phyloP scores from a whole-genome alignment of 2,888 invertebrate genomes.

The Laothoe populi region DNA sequence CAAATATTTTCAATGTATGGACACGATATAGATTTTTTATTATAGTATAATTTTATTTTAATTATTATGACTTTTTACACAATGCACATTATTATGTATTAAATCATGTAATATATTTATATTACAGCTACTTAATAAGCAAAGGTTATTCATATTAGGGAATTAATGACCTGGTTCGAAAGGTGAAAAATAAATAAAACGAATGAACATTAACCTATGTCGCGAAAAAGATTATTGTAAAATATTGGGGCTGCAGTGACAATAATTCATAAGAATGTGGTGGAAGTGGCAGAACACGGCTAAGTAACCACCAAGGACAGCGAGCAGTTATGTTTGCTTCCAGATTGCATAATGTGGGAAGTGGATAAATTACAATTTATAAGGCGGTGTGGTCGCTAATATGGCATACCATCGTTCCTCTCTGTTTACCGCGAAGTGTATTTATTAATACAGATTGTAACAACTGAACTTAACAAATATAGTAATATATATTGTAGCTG shows the following conservation, averaged over 20 bases:
- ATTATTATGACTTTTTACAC: no score
- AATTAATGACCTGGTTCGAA: not conserved
- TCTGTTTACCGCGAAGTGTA: not conserved
- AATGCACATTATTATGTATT: no score
- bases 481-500: no score
- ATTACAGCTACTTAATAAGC: not conserved
- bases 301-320: conserved; percentile 12
- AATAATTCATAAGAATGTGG: conserved; percentile 17
- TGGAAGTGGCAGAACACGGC: conserved; percentile 3
- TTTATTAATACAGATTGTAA: no score
- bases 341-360: conserved; percentile 7
- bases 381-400: not conserved
- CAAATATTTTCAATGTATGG: no score
- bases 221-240: not conserved
- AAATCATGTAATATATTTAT: no score
- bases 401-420: not conserved
- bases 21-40: no score
- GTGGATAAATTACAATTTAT: conserved; percentile 6
- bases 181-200: not conserved
- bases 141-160: not conserved
- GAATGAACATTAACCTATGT: not conserved
- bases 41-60: no score
- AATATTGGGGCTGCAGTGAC: not conserved
- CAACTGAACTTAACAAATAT: no score
- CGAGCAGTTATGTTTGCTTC: conserved; percentile 6